Evolutionary conservation across 2,797 vertebrate species (phyloP), one percentile per base, ranked within the genome.

Genomic region (Sebastes matsubarae): DNA sequence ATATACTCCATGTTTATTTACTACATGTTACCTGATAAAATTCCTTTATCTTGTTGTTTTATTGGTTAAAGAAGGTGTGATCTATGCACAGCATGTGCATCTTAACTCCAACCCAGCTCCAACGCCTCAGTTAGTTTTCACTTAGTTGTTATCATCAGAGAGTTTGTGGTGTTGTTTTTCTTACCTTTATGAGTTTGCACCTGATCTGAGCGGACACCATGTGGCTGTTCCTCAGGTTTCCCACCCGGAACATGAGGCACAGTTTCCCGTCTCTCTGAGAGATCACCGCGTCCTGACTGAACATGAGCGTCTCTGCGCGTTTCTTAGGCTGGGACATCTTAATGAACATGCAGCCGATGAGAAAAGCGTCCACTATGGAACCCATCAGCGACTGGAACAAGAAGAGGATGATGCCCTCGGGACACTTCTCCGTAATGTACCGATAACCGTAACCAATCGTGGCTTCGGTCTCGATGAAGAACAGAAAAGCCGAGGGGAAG

Each of bases 251-350:
- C 97, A 98, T 98, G 92, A 98, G 96, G 94, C 97, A 97, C 75
- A 98, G 95, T 83, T 96, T 97, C 4, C 96, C 97, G 68, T 98
- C 97, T n/a, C 97, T 94, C 92, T 96, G 96, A 0, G 97, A 98
- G 82, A 98, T 95, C 54, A 98, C 97, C 0, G 97, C 95, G 16
- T 96, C 96, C 14, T 94, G 97, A 82, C 97, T 98, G 93, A 98
- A 98, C 97, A 98, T 97, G 67, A 98, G 96, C 12, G 97, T 98
- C 96, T 98, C 97, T 0, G 97, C 97, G 74, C 97, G 95, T 67
- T 98, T 98, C 94, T 98, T 98, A 14, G 97, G 97, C 60, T 98
- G 97, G 18, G 97, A 98, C 97, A 98, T 98, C 90, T 98, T 98
- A 72, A 98, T 98, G 94, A 98, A 98, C 97, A 98, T 98, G 93